Conservation (phyloP, 2,113 vertebrate genomes). For the Oceanodroma tethys region DNA sequence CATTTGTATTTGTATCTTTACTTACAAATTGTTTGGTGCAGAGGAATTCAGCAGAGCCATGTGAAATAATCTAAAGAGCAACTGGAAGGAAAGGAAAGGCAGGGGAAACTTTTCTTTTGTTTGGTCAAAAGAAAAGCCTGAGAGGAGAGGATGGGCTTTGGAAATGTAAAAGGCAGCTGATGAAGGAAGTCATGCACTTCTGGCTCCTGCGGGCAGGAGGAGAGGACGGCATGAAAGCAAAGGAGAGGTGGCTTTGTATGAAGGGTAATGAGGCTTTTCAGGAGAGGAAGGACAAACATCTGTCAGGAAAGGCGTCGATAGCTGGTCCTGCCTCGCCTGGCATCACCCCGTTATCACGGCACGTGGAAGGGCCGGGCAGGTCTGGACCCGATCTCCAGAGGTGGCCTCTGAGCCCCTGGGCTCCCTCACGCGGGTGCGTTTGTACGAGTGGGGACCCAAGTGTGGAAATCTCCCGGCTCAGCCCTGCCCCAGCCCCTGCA, state of each 20-base stretch:
- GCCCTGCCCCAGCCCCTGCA: not conserved
- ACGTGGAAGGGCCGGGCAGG: not conserved
- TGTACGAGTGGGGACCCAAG: accelerated
- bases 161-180: not conserved
- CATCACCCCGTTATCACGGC: accelerated
- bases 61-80: not conserved
- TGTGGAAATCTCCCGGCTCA: not conserved
- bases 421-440: not conserved
- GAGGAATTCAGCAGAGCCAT: not conserved
- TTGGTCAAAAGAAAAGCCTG: not conserved
- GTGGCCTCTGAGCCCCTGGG: not conserved
- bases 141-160: not conserved
- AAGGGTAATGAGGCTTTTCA: not conserved
- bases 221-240: not conserved
- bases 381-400: not conserved
- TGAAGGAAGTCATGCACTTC: not conserved
- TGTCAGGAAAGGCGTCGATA: not conserved
- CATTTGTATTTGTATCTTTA: not conserved
- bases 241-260: not conserved
- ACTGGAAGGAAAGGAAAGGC: not conserved
- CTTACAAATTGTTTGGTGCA: not conserved
- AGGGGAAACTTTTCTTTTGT: not conserved
- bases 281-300: not conserved
- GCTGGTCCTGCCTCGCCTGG: not conserved
- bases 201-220: not conserved